These are phyloP conservation scores for Troglohyphantes excavatus DNA, from an alignment of 2,888 invertebrate species.

Conservation along the genomic window DNA sequence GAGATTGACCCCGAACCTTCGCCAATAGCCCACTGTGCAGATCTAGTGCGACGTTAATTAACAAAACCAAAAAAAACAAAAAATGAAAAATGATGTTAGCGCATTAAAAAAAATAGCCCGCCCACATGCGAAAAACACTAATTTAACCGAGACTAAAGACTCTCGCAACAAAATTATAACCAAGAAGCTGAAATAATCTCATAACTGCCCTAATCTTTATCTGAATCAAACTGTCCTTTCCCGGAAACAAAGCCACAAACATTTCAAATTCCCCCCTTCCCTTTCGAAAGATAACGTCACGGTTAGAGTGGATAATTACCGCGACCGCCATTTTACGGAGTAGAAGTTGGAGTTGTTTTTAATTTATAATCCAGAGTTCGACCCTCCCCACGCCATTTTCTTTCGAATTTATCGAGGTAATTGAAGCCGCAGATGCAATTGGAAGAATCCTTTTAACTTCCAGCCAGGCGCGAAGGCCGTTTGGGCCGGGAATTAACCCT, in stretches of 20 bases:
- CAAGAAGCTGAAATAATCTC: no score
- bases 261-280: conserved; percentile 24
- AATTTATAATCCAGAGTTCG: conserved; percentile 58
- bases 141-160: no score
- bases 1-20: no score
- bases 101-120: no score
- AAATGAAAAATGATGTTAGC: no score
- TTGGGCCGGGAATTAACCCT: conserved; percentile 51
- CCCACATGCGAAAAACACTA: no score
- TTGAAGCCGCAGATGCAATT: conserved; percentile 60
- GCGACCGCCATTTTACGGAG: conserved; percentile 22
- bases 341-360: conserved; percentile 45
- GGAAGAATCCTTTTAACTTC: conserved; percentile 15
- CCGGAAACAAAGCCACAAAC: conserved; percentile 14
- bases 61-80: no score
- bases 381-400: conserved; percentile 19
- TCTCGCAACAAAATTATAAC: no score
- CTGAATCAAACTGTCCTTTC: no score
- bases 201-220: no score
- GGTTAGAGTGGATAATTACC: conserved; percentile 58
- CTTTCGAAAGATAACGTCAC: conserved; percentile 31
- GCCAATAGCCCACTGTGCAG: no score
- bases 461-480: not conserved
- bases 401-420: conserved; percentile 56
- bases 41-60: no score